Evolutionary conservation across 2,888 invertebrate genomes (phyloP), one percentile per base, ranked within the genome.

Genomic region (Meta bourneti): DNA sequence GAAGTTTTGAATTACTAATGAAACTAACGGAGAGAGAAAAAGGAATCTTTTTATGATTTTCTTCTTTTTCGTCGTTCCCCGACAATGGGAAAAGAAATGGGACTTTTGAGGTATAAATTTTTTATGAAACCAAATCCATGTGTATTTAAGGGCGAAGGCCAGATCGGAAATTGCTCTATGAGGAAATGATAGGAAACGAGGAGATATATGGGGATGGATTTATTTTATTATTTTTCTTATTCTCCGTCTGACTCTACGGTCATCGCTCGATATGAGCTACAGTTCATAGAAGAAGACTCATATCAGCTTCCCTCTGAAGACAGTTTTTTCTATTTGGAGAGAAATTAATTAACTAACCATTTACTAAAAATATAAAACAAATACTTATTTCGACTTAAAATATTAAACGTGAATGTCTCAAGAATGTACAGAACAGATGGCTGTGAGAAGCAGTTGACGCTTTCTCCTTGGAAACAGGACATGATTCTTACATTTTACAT

Each of bases 1-100:
- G 74, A 79, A 72, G 71, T 80, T 89, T 70, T 90, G 85, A 90
- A 90, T 90, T 74, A 90, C 90, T 90, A 90, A 90, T 90, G 90
- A 90, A 83, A 78, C 13, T 7, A 8, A 9, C 19, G 77, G 54
- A 72, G 7, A 72, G 7, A 82, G 51, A 70, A 0, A 20, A 71
- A 1, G 16, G 77, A 61, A 8, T 48, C 78, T n/a, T 52, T 78
- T 78, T 52, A 19, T n/a, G 20, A 20, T 72, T 72, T 72, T 61
- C 20, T 79, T 61, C n/a, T n/a, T n/a, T n/a, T n/a, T n/a, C n/a
- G n/a, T n/a, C 19, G 49, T 71, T 6, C 11, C 7, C 6, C n/a
- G 19, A 49, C 70, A 51, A 71, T 51, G 70, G 51, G 16, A 34
- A 34, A 69, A 70, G 34, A 54, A 34, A 83, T 74, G 74, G 13